Evolutionary conservation across 1,140 invertebrate genomes (phyloP), one percentile per base, ranked within the genome.

Genomic region (Drosophila auraria): DNA sequence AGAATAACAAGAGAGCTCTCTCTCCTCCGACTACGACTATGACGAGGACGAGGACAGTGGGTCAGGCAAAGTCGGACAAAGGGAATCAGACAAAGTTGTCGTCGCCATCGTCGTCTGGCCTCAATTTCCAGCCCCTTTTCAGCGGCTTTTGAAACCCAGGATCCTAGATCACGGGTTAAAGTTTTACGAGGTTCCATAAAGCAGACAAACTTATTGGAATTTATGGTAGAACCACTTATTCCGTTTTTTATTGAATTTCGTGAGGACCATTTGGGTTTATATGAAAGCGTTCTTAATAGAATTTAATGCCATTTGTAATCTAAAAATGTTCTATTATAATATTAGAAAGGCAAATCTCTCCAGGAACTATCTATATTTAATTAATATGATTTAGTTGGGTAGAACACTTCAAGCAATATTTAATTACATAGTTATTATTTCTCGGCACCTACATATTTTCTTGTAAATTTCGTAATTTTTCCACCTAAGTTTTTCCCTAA

Each of bases 191-290:
- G 23, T 54, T 63, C 49, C 54, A 49, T 49, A 75, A 86, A 71
- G 79, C 54, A 64, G 50, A 59, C 53, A 81, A 81, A 78, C 47
- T 58, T 72, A 81, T 75, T 65, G 78, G 65, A 78, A 78, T 53
- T 78, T 69, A 75, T 84, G 50, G 20, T 25, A 36, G 4, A 1
- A 3, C 3, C n/a, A 57, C 17, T 17, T 17, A 3, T 4, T 23
- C 1, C 7, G 6, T 20, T 7, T 49, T 56, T 56, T 56, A 38
- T 23, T 38, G 38, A 38, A 56, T 11, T 47, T 47, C 20, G 1
- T 2, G 15, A 49, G 2, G 5, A 1, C 30, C 20, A 36, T 20
- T 36, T 14, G 6, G 11, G 14, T 12, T 33, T 17, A 1, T 33
- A 7, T 33, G 1, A 17, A n/a, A 2, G 12, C 5, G 11, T 36